A percentile compares a stretch with the other conserved stretches of the same genome.
phyloP scores from a whole-genome alignment of 2,797 vertebrate species.

The Amniataba percoides region DNA sequence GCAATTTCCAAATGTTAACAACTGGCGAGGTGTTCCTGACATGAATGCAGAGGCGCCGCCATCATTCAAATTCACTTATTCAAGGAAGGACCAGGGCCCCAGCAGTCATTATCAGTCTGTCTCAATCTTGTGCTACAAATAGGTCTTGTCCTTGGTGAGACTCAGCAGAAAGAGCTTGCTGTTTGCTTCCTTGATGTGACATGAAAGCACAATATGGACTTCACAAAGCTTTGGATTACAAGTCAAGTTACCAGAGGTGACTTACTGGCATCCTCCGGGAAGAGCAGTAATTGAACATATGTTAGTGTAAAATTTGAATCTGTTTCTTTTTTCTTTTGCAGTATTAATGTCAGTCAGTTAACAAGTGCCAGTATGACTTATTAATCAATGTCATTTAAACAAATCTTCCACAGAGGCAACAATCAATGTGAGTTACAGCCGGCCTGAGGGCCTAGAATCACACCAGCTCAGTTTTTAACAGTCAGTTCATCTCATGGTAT shows the following conservation, averaged over 20 bases:
- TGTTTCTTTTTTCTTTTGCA: neutral
- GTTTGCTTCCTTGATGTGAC: slow-evolving; percentile 7
- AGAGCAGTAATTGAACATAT: neutral
- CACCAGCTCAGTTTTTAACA: neutral
- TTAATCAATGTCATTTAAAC: slow-evolving; percentile 15
- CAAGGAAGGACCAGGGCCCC: slow-evolving; percentile 56
- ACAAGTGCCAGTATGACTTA: neutral
- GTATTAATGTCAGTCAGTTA: neutral
- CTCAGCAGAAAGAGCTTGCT: slow-evolving; percentile 6
- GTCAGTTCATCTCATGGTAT: neutral
- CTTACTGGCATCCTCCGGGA: slow-evolving; percentile 3
- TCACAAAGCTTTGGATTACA: neutral
- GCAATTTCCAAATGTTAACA: slow-evolving; percentile 52
- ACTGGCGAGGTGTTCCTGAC: slow-evolving; percentile 56
- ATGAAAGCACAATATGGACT: slow-evolving; percentile 3
- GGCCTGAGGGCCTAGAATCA: neutral
- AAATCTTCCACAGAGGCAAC: neutral
- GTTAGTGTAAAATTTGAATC: neutral
- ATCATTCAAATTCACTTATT: slow-evolving; percentile 64
- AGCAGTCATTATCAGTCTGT: slow-evolving; percentile 67
- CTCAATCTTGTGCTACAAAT: slow-evolving; percentile 44
- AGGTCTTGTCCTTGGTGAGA: slow-evolving; percentile 49
- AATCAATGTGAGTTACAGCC: neutral
- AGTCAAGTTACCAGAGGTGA: neutral
- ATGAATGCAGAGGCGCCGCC: slow-evolving; percentile 45